Conservation (phyloP, 2,113 vertebrate genomes). For the Notarius lentiginosus region DNA sequence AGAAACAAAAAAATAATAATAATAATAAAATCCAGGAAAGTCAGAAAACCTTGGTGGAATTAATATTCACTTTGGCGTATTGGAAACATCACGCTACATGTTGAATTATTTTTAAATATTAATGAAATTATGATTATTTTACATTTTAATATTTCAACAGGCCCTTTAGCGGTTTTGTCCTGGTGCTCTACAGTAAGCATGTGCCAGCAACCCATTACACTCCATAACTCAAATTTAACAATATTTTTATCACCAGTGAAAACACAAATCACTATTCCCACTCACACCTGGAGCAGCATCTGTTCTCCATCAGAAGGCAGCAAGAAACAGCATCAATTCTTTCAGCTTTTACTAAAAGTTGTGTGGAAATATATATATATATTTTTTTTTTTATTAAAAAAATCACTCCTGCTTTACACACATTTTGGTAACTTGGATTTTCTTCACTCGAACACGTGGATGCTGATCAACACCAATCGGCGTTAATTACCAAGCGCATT, state of each 20-base stretch:
- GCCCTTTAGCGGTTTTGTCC: neutral
- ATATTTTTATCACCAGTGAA: neutral
- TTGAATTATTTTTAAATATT: neutral
- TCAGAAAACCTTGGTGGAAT: neutral
- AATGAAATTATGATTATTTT: neutral
- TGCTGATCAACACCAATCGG: neutral
- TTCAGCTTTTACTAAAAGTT: neutral
- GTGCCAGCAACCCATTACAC: too few relatives aligned
- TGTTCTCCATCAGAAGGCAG: neutral
- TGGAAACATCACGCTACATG: neutral
- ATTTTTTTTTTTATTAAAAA: too few relatives aligned
- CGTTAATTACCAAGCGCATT: neutral
- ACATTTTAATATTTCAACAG: neutral
- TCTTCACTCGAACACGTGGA: neutral
- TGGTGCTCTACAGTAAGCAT: neutral
- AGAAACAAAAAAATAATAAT: neutral
- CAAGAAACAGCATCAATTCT: neutral
- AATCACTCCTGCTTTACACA: neutral
- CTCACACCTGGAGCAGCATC: neutral
- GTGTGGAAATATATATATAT: neutral
- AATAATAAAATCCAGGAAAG: neutral
- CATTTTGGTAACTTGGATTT: neutral
- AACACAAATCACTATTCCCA: neutral
- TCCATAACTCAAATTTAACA: neutral
- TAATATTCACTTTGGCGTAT: slow-evolving; percentile 4